phyloP scores from a whole-genome alignment of 2,113 vertebrate species.

The Murina feae region DNA sequence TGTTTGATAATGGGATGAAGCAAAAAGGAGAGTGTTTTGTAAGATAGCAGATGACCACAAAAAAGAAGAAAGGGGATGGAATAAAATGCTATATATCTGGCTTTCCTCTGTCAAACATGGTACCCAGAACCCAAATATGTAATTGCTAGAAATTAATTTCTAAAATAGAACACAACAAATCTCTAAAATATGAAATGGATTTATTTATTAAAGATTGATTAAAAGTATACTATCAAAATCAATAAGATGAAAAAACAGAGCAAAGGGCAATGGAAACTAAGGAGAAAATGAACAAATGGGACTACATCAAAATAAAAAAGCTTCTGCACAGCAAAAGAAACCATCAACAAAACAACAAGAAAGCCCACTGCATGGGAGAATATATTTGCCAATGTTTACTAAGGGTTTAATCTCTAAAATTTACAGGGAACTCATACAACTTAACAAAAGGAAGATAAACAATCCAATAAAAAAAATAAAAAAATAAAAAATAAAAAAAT shows the following conservation, averaged over 20 bases:
- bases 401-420: no score
- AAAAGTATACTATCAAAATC: not conserved
- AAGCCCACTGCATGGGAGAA: no score
- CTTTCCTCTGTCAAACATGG: not conserved
- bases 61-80: not conserved
- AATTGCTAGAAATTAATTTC: slow-evolving; percentile 1
- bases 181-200: not conserved
- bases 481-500: no score
- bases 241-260: not conserved
- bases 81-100: not conserved
- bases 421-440: no score
- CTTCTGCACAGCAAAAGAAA: no score
- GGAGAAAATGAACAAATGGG: no score
- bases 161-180: not conserved
- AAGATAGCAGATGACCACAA: not conserved
- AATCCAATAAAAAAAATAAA: no score
- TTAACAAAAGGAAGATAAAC: no score
- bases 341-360: no score
- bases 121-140: not conserved
- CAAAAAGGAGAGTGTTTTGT: not conserved
- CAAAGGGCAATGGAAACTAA: no score
- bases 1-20: not conserved
- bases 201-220: not conserved
- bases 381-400: no score
- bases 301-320: no score